These are phyloP conservation scores for Psittacara wagleri DNA, from an alignment of 2,113 vertebrate species.

Conservation along the genomic window DNA sequence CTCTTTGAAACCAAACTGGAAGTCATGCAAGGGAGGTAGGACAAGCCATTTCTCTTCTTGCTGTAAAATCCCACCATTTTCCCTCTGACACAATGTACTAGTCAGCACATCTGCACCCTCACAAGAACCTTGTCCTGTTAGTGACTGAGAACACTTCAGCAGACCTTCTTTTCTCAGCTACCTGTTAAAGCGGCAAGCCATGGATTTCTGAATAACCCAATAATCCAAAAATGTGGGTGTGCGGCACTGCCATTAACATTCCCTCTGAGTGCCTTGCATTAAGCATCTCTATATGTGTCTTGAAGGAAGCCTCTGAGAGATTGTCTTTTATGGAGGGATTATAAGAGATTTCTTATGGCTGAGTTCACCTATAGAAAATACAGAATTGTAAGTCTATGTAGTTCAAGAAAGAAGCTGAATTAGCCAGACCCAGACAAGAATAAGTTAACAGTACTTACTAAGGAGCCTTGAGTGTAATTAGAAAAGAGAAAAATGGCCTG, in stretches of 20 bases:
- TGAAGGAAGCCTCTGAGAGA: conserved; percentile 69
- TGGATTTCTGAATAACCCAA: neutral
- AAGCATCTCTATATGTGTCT: conserved; percentile 47
- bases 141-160: neutral
- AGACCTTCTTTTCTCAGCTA: neutral
- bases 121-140: neutral
- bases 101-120: neutral
- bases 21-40: neutral
- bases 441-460: conserved; percentile 71
- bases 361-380: conserved; percentile 80
- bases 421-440: conserved; percentile 68
- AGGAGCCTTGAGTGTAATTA: conserved; percentile 71
- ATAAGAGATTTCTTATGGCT: conserved; percentile 80
- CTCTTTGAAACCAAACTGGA: neutral
- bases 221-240: conserved; percentile 5
- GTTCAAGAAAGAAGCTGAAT: conserved; percentile 73
- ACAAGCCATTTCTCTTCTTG: neutral
- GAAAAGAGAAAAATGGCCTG: conserved; percentile 52
- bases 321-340: conserved; percentile 63
- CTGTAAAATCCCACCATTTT: neutral
- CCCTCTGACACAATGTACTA: neutral
- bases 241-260: conserved; percentile 65
- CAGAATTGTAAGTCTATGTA: conserved; percentile 74
- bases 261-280: conserved; percentile 31
- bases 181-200: conserved; percentile 13